Percentiles rank a stretch among this genome's conserved stretches.
These are phyloP conservation scores for Balearica regulorum DNA, from an alignment of 2,797 vertebrate genomes.

Conservation along the genomic window DNA sequence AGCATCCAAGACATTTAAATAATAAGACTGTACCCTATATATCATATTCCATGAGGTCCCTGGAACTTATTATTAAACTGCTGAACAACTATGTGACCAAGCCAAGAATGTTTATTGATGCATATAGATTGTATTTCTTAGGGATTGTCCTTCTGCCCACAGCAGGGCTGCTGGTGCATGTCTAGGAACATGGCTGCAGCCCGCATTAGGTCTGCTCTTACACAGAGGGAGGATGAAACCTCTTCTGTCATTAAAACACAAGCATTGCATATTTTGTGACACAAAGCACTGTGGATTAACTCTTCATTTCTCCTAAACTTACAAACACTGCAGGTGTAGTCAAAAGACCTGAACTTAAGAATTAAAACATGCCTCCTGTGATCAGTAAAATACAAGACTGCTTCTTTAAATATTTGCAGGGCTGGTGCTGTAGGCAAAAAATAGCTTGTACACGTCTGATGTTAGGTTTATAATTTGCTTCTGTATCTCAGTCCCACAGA, in stretches of 20 bases:
- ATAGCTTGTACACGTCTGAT: neutral
- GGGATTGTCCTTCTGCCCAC: neutral
- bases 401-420: neutral
- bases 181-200: neutral
- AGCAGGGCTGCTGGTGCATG: neutral
- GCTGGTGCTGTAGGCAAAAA: neutral
- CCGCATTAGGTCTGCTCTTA: neutral
- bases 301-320: neutral
- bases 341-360: neutral
- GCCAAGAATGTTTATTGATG: neutral
- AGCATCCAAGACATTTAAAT: conserved; percentile 30
- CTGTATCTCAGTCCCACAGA: neutral
- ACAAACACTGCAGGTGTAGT: neutral
- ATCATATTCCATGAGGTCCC: neutral
- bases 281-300: neutral
- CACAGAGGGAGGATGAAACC: neutral
- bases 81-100: conserved; percentile 2
- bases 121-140: neutral
- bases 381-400: neutral
- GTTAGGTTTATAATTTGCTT: neutral
- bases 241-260: neutral
- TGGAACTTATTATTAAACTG: conserved; percentile 36
- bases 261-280: neutral
- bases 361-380: neutral
- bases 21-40: neutral